phyloP scores from a whole-genome alignment of 2,888 invertebrate genomes.

The Platypus cylindrus region DNA sequence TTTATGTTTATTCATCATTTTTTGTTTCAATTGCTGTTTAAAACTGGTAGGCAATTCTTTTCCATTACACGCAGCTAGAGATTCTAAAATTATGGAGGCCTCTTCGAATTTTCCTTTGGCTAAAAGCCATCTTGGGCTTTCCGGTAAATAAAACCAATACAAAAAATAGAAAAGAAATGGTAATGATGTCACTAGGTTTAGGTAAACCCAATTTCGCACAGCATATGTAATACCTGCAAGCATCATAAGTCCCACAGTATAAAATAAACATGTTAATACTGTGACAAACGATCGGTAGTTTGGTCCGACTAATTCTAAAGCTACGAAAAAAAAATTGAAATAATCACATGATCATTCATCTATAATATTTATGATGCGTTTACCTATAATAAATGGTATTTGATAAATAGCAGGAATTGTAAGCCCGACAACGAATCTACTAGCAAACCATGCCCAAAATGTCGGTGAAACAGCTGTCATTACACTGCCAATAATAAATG shows the following conservation, averaged over 20 bases:
- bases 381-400: conserved; percentile 90
- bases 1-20: conserved; percentile 51
- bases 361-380: conserved; percentile 37
- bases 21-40: conserved; percentile 56
- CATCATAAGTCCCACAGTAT: conserved; percentile 74
- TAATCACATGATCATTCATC: too few relatives aligned
- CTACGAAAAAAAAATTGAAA: conserved; percentile 39
- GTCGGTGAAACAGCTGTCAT: conserved; percentile 64
- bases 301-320: conserved; percentile 81
- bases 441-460: conserved; percentile 74
- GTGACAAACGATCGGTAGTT: conserved; percentile 86
- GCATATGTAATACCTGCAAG: conserved; percentile 75
- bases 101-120: conserved; percentile 66
- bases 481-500: conserved; percentile 67
- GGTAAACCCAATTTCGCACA: conserved; percentile 69
- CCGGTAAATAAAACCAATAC: conserved; percentile 78
- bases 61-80: conserved; percentile 64
- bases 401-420: conserved; percentile 89
- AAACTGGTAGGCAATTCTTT: conserved; percentile 63
- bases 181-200: conserved; percentile 69
- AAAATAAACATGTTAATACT: conserved; percentile 83
- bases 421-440: conserved; percentile 72
- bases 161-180: conserved; percentile 76
- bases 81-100: conserved; percentile 65
- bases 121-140: conserved; percentile 84